Conservation (phyloP, 2,888 invertebrate genomes). For the Liposcelis brunnea region DNA sequence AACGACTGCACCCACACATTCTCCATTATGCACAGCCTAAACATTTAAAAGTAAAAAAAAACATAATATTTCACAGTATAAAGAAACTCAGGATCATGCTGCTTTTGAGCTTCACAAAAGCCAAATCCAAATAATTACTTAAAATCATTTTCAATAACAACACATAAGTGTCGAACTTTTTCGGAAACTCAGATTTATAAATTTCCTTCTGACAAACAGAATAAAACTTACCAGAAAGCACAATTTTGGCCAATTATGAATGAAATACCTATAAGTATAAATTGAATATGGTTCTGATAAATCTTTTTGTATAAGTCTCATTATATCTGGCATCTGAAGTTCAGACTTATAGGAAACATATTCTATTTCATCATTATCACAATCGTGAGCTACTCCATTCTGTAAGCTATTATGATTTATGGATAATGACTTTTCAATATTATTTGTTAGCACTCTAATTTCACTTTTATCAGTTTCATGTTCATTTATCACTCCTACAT, state of each 20-base stretch:
- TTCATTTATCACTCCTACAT: too few species aligned
- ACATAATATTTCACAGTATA: conserved; percentile 11
- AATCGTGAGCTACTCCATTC: conserved; percentile 2
- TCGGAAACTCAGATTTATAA: not conserved
- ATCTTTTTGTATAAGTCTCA: conserved; percentile 97
- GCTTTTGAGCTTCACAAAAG: not conserved
- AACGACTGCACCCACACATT: conserved; percentile 94
- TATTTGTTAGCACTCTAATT: too few species aligned
- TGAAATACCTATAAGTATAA: conserved; percentile 99
- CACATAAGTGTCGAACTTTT: too few species aligned
- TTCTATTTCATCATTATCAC: conserved; percentile 23
- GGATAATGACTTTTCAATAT: too few species aligned
- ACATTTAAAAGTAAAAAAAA: conserved; percentile 20
- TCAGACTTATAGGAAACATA: conserved; percentile 83
- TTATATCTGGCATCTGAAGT: conserved; percentile 95
- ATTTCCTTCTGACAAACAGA: not conserved
- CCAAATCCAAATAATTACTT: not conserved
- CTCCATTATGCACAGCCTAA: conserved; percentile 71
- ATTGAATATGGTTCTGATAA: conserved; percentile 99
- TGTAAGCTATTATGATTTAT: not conserved
- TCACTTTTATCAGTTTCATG: too few species aligned
- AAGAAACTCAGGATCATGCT: not conserved
- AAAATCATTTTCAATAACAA: too few species aligned
- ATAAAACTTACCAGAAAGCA: conserved; percentile 68
- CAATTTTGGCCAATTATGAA: conserved; percentile 98